phyloP scores from a whole-genome alignment of 2,113 vertebrate genomes.

The Marcusenius ussheri region DNA sequence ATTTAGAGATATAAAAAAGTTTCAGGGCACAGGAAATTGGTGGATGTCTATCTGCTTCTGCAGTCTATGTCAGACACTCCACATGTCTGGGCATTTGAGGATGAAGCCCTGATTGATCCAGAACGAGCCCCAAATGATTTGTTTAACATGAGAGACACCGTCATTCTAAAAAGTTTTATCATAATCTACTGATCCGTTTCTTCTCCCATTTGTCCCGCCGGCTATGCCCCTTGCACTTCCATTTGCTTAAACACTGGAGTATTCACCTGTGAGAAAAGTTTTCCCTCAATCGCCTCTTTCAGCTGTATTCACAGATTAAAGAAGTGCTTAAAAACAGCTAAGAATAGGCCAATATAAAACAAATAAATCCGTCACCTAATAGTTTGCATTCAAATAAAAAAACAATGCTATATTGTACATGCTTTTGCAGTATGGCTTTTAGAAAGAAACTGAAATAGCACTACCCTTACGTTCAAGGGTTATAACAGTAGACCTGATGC shows the following conservation, averaged over 20 bases:
- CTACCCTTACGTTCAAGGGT: not conserved
- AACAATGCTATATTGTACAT: not conserved
- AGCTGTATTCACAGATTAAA: not conserved
- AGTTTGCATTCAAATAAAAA: not conserved
- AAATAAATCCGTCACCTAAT: not conserved
- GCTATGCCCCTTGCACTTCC: not conserved
- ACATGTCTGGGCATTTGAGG: not conserved
- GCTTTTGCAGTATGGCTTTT: not conserved
- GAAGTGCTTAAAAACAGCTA: not conserved
- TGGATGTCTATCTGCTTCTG: not conserved
- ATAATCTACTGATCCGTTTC: not conserved
- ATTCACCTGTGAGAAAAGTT: not conserved
- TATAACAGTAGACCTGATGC: not conserved
- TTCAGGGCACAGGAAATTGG: not conserved
- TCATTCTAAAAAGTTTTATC: not conserved
- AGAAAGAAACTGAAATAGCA: not conserved
- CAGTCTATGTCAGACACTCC: not conserved
- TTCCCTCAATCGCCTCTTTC: not conserved
- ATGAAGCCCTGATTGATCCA: not conserved
- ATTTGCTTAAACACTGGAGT: not conserved
- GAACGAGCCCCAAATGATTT: not conserved
- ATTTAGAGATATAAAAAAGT: not conserved
- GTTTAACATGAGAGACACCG: not conserved
- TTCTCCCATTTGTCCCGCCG: not conserved
- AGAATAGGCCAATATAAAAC: not conserved